phyloP scores from a whole-genome alignment of 2,113 vertebrate genomes.

The Neopipo cinnamomea region DNA sequence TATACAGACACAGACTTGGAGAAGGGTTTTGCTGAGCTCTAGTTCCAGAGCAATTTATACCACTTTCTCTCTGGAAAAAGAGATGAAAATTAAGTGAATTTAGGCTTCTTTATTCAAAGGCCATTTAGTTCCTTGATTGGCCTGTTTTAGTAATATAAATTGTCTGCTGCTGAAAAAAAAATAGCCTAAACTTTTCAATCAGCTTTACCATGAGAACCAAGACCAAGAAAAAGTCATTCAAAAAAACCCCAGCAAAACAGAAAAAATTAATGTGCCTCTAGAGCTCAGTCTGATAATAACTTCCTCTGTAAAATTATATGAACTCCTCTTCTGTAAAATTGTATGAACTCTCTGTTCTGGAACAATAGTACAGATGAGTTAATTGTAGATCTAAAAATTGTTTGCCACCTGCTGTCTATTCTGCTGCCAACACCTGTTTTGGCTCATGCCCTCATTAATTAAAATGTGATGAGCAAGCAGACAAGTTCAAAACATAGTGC shows the following conservation, averaged over 20 bases:
- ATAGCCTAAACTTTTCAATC: constrained; percentile 12
- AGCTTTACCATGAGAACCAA: not conserved
- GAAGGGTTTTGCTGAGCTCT: constrained; percentile 12
- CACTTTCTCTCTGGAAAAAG: constrained; percentile 21
- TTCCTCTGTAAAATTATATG: not conserved
- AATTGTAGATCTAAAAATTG: constrained; percentile 36
- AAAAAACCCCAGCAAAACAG: not conserved
- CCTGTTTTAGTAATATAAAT: constrained; percentile 51
- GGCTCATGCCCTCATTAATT: constrained; percentile 40
- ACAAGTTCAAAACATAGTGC: constrained; percentile 13
- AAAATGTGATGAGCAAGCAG: constrained; percentile 41
- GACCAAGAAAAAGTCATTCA: not conserved
- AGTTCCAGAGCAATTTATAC: constrained; percentile 19
- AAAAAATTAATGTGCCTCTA: not conserved
- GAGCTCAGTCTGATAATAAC: not conserved
- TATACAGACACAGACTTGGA: not conserved
- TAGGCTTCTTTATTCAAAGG: constrained; percentile 27
- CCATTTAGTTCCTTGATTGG: not conserved
- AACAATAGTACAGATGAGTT: constrained; percentile 36
- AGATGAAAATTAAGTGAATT: constrained; percentile 33
- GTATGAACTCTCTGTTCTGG: constrained; percentile 7
- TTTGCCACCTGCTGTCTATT: constrained; percentile 29
- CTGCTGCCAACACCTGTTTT: constrained; percentile 26
- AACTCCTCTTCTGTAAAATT: not conserved
- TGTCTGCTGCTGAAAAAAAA: not conserved